Conservation (phyloP, 2,113 vertebrate species). For the Parotia lawesii region DNA sequence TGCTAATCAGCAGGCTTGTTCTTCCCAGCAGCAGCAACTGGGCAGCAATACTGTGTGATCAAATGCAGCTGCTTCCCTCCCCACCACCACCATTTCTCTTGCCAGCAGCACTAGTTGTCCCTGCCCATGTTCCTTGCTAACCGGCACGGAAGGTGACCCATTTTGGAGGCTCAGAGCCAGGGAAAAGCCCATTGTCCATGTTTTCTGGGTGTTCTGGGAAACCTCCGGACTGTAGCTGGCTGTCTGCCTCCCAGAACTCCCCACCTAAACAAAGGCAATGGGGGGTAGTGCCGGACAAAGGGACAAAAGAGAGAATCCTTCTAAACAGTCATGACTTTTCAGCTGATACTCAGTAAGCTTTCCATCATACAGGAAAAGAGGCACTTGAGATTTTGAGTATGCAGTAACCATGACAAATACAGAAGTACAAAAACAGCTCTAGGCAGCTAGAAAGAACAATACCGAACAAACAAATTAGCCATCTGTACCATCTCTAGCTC, state of each 20-base stretch:
- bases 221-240: neutral
- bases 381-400: constrained; percentile 58
- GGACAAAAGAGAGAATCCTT: neutral
- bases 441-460: constrained; percentile 59
- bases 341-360: neutral
- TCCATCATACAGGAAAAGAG: constrained; percentile 26
- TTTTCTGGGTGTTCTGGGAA: neutral
- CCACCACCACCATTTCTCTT: neutral
- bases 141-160: neutral
- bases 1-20: constrained; percentile 7
- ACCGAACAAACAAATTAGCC: constrained; percentile 49
- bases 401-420: constrained; percentile 58
- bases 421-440: constrained; percentile 59
- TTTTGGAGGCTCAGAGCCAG: neutral
- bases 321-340: neutral
- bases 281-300: neutral
- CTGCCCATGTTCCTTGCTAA: neutral
- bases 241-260: neutral
- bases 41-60: neutral
- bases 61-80: neutral
- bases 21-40: constrained; percentile 11
- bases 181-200: neutral
- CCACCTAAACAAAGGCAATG: neutral
- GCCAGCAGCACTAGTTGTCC: neutral
- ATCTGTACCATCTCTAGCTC: constrained; percentile 55